Evolutionary conservation across 2,888 invertebrate genomes (phyloP).

Genomic region (Eumacrocentrus americanus): DNA sequence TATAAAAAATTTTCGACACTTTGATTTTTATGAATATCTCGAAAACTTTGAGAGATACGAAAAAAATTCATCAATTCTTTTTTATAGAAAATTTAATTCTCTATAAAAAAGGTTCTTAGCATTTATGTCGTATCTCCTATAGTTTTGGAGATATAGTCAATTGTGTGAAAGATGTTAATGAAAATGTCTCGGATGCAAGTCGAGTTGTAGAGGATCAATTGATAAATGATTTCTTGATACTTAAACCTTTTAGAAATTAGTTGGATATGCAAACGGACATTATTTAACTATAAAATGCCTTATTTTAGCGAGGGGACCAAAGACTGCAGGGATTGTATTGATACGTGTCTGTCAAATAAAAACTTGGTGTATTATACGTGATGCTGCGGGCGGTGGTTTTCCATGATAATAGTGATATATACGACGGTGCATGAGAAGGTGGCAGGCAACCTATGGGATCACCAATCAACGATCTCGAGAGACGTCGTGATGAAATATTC

Average conservation of each 20-base stretch:
- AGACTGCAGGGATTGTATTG: neutral
- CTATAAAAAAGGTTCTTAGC: neutral
- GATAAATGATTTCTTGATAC: too few relatives aligned
- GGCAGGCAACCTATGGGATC: conserved; percentile 17
- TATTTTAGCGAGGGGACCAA: too few relatives aligned
- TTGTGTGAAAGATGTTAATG: neutral
- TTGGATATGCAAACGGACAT: too few relatives aligned
- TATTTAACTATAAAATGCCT: too few relatives aligned
- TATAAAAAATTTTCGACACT: neutral
- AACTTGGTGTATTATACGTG: conserved; percentile 37
- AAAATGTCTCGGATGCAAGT: too few relatives aligned
- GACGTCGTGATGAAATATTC: conserved; percentile 17
- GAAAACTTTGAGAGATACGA: neutral
- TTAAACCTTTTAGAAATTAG: too few relatives aligned
- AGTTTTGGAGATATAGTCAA: neutral
- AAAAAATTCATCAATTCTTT: neutral
- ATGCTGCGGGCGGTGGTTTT: conserved; percentile 36
- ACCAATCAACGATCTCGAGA: conserved; percentile 18
- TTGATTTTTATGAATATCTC: neutral
- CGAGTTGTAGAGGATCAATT: too few relatives aligned
- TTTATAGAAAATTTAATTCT: neutral
- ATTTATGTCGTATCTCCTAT: neutral
- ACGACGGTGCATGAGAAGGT: conserved; percentile 9
- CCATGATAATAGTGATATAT: conserved; percentile 49
- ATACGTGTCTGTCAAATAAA: conserved; percentile 42